These are phyloP conservation scores for Palythoa heliodiscus DNA, from an alignment of 92 coral and sea anemone species.

Conservation along the genomic window DNA sequence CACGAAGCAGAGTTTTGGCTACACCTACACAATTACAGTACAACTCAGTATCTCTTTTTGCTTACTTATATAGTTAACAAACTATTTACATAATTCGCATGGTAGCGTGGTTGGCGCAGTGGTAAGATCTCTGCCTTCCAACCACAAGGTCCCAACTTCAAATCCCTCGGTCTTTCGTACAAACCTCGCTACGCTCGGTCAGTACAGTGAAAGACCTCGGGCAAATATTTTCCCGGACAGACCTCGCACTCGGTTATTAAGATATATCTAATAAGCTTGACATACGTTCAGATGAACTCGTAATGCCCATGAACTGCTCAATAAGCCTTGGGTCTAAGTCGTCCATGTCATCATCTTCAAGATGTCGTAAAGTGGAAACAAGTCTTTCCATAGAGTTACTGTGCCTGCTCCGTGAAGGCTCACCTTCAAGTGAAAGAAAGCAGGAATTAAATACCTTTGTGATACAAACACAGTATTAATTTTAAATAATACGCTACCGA, in stretches of 20 bases:
- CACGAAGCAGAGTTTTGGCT: slow-evolving; percentile 76
- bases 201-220: too few species aligned
- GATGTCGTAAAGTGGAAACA: background rate
- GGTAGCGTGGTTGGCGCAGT: too few species aligned
- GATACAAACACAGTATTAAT: background rate
- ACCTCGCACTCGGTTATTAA: too few species aligned
- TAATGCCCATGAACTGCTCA: slow-evolving; percentile 79
- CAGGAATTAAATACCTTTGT: background rate
- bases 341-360: slow-evolving; percentile 22
- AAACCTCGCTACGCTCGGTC: too few species aligned
- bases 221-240: too few species aligned
- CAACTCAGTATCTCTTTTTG: too few species aligned
- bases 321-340: slow-evolving; percentile 58
- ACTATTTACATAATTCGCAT: too few species aligned
- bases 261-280: background rate
- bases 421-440: background rate
- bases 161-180: too few species aligned
- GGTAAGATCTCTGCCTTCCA: too few species aligned
- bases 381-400: slow-evolving; percentile 35
- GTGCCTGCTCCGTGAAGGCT: background rate
- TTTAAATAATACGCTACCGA: too few species aligned
- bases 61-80: too few species aligned
- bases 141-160: too few species aligned
- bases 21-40: slow-evolving; percentile 48
- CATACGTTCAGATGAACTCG: slow-evolving; percentile 82